Percentiles rank a stretch among this genome's conserved stretches.
These are phyloP conservation scores for Oncorhynchus nerka DNA, from an alignment of 2,113 vertebrate genomes.

Conservation along the genomic window DNA sequence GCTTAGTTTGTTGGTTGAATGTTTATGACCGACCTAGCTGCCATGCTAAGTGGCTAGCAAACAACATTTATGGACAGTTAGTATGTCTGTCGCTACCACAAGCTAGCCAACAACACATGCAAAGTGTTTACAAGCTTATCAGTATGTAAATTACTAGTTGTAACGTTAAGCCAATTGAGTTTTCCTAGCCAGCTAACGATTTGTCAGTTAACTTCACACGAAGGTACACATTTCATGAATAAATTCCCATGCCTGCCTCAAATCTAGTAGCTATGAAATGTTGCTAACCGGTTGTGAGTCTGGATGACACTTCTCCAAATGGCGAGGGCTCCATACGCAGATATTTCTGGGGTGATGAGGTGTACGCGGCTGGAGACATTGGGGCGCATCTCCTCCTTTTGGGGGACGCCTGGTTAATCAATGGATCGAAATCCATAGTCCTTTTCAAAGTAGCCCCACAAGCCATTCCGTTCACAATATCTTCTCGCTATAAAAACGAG, in stretches of 20 bases:
- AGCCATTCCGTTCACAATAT: slow-evolving; percentile 75
- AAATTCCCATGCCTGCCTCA: neutral
- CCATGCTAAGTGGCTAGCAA: neutral
- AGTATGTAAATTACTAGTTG: no score
- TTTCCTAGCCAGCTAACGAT: neutral
- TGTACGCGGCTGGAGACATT: slow-evolving; percentile 76
- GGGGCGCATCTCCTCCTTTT: slow-evolving; percentile 90
- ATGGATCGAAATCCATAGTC: slow-evolving; percentile 94
- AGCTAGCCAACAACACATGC: neutral
- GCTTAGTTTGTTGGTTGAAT: no score
- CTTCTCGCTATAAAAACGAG: slow-evolving; percentile 1
- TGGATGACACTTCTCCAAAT: slow-evolving; percentile 89
- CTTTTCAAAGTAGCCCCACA: slow-evolving; percentile 96
- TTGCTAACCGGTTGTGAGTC: slow-evolving; percentile 85
- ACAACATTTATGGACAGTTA: no score
- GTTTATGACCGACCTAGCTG: neutral
- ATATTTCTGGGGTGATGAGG: slow-evolving; percentile 91
- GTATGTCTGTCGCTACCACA: no score
- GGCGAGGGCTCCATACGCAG: slow-evolving; percentile 93
- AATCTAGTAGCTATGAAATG: neutral
- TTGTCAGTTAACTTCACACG: neutral
- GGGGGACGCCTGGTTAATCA: slow-evolving; percentile 86
- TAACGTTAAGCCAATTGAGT: no score
- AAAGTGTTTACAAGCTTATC: no score
- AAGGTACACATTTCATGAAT: neutral